These are phyloP conservation scores for Diacarnus erythraeanus DNA, from an alignment of 37 sponge, comb jelly and placozoan species.

Conservation along the genomic window DNA sequence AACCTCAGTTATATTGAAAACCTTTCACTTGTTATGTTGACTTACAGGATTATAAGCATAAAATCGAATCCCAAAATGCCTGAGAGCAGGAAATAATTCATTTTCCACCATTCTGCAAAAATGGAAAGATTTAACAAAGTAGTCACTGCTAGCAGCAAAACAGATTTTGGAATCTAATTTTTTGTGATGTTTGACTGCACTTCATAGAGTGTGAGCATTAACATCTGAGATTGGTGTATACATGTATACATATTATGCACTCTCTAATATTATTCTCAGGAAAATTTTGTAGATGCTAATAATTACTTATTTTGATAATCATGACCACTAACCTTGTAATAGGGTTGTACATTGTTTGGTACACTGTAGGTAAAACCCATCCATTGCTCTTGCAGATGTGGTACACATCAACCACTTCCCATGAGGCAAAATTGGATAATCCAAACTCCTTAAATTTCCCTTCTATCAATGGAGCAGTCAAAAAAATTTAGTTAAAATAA, in stretches of 20 bases:
- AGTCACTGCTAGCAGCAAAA: no score
- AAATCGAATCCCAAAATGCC: constrained; percentile 83
- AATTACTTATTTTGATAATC: no score
- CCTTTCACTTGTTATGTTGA: not conserved
- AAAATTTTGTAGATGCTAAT: no score
- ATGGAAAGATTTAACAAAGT: not conserved
- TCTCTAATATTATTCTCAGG: no score
- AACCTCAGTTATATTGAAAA: no score
- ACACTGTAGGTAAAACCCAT: constrained; percentile 87
- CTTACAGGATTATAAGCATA: constrained; percentile 93
- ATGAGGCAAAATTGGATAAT: constrained; percentile 87
- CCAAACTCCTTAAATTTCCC: constrained; percentile 92
- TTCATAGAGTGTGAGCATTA: no score
- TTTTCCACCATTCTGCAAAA: constrained; percentile 68
- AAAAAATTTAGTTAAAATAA: no score
- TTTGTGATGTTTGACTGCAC: no score
- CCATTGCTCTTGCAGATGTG: constrained; percentile 85
- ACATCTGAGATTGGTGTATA: no score
- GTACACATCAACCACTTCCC: constrained; percentile 82
- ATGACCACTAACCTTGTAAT: constrained; percentile 77
- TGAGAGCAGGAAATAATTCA: constrained; percentile 87
- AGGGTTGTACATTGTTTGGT: constrained; percentile 97
- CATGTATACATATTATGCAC: no score
- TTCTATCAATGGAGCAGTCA: no score
- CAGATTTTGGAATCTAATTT: no score